Conservation (phyloP, 2,888 invertebrate species). For the Mesorhabditis spiculigera region DNA sequence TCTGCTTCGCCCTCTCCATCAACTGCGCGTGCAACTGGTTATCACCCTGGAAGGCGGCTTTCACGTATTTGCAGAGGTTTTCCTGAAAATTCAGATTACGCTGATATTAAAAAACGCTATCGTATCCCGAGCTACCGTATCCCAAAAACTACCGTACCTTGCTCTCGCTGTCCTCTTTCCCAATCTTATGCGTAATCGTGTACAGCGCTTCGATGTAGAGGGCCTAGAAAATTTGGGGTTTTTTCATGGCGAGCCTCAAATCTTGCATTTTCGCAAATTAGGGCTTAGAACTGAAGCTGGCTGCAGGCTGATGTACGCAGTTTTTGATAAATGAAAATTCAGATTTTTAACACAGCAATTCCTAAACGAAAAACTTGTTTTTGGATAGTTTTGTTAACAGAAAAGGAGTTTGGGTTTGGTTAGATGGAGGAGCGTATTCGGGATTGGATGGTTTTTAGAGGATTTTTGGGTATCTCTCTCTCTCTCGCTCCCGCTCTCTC, state of each 20-base stretch:
- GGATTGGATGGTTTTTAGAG: too few species aligned
- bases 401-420: too few species aligned
- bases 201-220: slow-evolving; percentile 86
- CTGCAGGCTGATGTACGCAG: not conserved
- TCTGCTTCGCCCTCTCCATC: slow-evolving; percentile 80
- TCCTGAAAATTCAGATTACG: slow-evolving; percentile 64
- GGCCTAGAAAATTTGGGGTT: slow-evolving; percentile 62
- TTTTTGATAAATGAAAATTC: too few species aligned
- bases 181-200: slow-evolving; percentile 88
- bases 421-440: too few species aligned
- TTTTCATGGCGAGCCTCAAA: not conserved
- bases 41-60: slow-evolving; percentile 80
- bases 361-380: too few species aligned
- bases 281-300: not conserved
- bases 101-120: not conserved
- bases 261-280: slow-evolving; percentile 9
- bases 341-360: too few species aligned
- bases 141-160: slow-evolving; percentile 12
- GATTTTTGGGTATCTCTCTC: too few species aligned
- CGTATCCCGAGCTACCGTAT: not conserved
- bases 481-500: too few species aligned
- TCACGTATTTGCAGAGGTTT: slow-evolving; percentile 84
- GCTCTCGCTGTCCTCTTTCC: slow-evolving; percentile 61
- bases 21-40: slow-evolving; percentile 79
- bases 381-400: too few species aligned